Evolutionary conservation across 2,113 vertebrate species (phyloP).

Genomic region (Chiloscyllium plagiosum): DNA sequence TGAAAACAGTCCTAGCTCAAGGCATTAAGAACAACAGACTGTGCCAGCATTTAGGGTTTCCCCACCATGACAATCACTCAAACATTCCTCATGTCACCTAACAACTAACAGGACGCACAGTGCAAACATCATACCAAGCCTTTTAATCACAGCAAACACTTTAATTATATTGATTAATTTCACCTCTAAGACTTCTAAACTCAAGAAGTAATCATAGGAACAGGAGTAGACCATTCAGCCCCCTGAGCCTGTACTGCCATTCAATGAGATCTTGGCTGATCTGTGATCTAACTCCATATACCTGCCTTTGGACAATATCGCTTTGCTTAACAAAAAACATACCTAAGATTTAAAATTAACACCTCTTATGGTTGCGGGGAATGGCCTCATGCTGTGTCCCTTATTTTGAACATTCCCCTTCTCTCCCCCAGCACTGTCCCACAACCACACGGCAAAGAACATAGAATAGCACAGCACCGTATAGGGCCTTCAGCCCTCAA

Average conservation of each 20-base stretch:
- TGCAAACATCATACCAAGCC: neutral
- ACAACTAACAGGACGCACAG: neutral
- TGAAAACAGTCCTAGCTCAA: neutral
- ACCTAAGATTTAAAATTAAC: no score
- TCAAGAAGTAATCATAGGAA: neutral
- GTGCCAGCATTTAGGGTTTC: neutral
- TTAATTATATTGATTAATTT: neutral
- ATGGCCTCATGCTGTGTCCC: neutral
- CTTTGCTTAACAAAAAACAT: no score
- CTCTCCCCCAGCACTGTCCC: neutral
- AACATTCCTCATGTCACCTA: neutral
- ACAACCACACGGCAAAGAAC: no score
- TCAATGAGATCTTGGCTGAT: no score
- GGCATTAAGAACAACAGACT: neutral
- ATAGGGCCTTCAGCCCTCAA: no score
- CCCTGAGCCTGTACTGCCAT: no score
- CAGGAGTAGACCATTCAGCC: no score
- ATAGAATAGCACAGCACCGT: no score
- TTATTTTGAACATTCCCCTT: neutral
- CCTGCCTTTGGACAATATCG: no score
- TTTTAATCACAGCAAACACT: neutral
- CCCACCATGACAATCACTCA: neutral
- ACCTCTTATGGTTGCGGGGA: no score
- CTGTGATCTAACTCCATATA: no score
- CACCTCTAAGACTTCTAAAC: neutral